phyloP scores from a whole-genome alignment of 2,888 invertebrate species.

The Prosapia bicincta region DNA sequence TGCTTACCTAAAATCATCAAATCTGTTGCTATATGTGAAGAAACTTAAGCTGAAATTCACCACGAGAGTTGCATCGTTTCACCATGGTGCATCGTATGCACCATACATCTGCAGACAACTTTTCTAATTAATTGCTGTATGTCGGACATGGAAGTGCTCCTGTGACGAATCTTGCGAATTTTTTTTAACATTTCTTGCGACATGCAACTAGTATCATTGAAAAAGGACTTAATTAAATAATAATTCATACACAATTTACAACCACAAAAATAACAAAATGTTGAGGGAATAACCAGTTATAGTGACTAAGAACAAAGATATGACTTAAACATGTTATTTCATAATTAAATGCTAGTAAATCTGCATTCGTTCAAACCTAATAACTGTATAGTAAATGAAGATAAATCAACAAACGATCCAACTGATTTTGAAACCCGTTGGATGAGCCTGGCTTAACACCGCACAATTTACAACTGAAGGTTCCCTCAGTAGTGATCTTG shows the following conservation, averaged over 20 bases:
- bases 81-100: too few relatives aligned
- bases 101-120: constrained; percentile 40
- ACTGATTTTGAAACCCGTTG: too few relatives aligned
- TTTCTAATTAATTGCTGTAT: constrained; percentile 43
- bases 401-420: too few relatives aligned
- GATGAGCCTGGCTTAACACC: too few relatives aligned
- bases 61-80: too few relatives aligned
- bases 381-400: too few relatives aligned
- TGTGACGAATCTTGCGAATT: constrained; percentile 42
- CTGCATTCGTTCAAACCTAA: background rate
- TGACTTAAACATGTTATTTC: background rate
- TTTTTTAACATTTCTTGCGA: constrained; percentile 42
- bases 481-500: too few relatives aligned
- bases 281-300: background rate
- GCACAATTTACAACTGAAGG: too few relatives aligned
- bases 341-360: background rate
- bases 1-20: too few relatives aligned
- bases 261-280: constrained; percentile 24
- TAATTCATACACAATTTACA: constrained; percentile 14
- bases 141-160: constrained; percentile 42
- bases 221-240: constrained; percentile 29
- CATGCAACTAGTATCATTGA: constrained; percentile 41
- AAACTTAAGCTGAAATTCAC: constrained; percentile 16
- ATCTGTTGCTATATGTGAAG: constrained; percentile 24
- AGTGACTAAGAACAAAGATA: background rate